These are phyloP conservation scores for Tiliqua scincoides DNA, from an alignment of 2,113 vertebrate genomes.

Conservation along the genomic window DNA sequence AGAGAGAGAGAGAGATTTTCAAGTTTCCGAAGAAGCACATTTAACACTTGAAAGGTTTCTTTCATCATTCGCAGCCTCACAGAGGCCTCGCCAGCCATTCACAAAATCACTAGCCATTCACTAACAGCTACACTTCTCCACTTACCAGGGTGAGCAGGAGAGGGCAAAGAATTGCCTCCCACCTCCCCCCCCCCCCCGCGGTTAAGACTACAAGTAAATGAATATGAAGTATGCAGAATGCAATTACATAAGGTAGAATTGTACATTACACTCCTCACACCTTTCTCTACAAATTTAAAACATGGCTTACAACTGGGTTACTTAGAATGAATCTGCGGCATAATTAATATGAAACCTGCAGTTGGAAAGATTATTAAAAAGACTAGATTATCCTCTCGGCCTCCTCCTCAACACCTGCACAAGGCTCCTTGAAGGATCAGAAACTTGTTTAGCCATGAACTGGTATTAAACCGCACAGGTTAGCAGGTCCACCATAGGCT, in stretches of 20 bases:
- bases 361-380: background rate
- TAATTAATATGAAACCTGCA: constrained; percentile 47
- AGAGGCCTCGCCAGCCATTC: background rate
- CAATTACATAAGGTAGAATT: constrained; percentile 68
- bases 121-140: constrained; percentile 6
- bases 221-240: constrained; percentile 69
- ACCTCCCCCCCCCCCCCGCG: too few species aligned
- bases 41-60: background rate
- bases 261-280: constrained; percentile 57
- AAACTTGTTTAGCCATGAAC: background rate
- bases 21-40: background rate
- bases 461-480: background rate
- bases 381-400: constrained; percentile 8
- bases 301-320: constrained; percentile 50
- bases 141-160: background rate
- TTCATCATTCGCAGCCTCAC: background rate
- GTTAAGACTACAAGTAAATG: constrained; percentile 43
- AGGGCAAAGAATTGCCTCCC: constrained; percentile 37
- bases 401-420: background rate
- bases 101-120: constrained; percentile 18
- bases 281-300: constrained; percentile 65
- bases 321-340: constrained; percentile 45
- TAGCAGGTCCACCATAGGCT: background rate
- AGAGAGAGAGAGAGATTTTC: background rate
- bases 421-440: too few species aligned